Conservation (phyloP, 2,797 vertebrate species). For the Gallinago nigripennis region DNA sequence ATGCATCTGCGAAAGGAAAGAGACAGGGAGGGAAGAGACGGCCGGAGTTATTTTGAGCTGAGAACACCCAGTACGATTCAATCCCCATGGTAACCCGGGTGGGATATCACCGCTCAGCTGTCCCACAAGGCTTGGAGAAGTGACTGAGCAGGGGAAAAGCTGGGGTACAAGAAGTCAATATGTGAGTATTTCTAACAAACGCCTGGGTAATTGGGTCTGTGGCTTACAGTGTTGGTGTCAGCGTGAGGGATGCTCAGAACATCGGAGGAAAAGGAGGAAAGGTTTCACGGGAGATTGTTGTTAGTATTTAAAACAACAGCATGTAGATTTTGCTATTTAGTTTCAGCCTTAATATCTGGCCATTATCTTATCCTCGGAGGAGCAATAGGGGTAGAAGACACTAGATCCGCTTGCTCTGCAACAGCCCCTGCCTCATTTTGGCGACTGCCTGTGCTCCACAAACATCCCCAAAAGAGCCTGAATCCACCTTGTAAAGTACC, state of each 20-base stretch:
- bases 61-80: background rate
- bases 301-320: background rate
- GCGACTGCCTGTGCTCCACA: rapidly evolving
- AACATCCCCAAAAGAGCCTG: background rate
- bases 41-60: background rate
- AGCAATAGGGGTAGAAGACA: background rate
- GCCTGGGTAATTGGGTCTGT: background rate
- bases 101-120: background rate
- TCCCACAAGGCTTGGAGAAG: background rate
- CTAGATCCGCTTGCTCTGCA: background rate
- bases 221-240: background rate
- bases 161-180: background rate
- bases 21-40: background rate
- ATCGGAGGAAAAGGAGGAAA: background rate
- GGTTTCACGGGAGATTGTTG: background rate
- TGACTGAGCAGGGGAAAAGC: background rate
- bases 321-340: background rate
- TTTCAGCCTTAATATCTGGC: background rate
- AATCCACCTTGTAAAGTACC: background rate
- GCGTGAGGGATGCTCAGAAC: background rate
- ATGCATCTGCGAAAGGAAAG: slow-evolving; percentile 59
- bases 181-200: rapidly evolving
- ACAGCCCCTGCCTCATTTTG: background rate
- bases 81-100: slow-evolving; percentile 20
- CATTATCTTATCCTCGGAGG: background rate